Base-by-base conservation (phyloP, 2,888 invertebrate genomes). In the Stramonita haemastoma region DNA sequence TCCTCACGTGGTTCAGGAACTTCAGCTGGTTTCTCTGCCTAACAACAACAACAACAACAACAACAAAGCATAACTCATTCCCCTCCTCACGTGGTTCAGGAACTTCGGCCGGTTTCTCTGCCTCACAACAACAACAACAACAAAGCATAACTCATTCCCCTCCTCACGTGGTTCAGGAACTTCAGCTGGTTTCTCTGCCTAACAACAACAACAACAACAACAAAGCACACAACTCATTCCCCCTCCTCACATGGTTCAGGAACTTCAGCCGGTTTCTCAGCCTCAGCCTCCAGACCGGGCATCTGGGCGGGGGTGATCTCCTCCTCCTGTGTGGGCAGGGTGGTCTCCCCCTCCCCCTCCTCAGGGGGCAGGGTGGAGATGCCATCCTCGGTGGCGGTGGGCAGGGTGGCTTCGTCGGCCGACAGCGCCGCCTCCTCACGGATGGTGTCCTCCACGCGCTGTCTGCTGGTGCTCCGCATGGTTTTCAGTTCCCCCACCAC, bases 391-490 rank as follows among this genome's bases (percentile, higher is more conserved):
- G 90, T 92, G 32, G 90, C 90, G 73, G 90, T 92, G 36, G 90
- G 46, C 0, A 91, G 87, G 60, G 85, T 87, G 83, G 87, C 79
- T 56, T 88, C 90, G 19, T 89, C 91, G 46, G 86, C 87, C 4
- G 90, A 90, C 26, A 79, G 86, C n/a, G 86, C 86, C 0, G 90
- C 90, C 86, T 92, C 91, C 70, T 93, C 93, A 79, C 90, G 92
- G 46, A 93, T 91, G 19, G 92, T 91, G 17, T 93, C 92, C 81
- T 94, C 95, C 15, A 95, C 89, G 79, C 93, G 93, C 89, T 93
- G 92, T 66, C 91, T 92, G 90, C 94, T 94, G 90, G 93, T 93
- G 90, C 92, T 92, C 89, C 94, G 94, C 11, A 93, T 93, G 26
- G 93, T 93, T 73, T 93, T 92, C 86, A 95, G 90, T 90, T 95